These are phyloP conservation scores for Drosophila asahinai DNA, from an alignment of 1,140 invertebrate genomes.

Conservation along the genomic window DNA sequence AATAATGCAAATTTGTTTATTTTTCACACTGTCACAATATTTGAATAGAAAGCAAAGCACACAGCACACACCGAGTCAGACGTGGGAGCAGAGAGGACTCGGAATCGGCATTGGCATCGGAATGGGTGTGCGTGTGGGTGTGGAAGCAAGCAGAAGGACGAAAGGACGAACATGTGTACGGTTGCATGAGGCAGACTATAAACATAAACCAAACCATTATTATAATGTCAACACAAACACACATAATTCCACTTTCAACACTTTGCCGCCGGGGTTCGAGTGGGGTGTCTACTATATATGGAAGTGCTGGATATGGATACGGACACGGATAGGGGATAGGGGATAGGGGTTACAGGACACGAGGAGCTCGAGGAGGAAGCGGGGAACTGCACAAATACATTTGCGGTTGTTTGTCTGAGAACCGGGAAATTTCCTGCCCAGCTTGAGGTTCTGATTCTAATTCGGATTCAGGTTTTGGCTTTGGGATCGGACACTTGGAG, in stretches of 20 bases:
- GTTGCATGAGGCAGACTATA: slow-evolving; percentile 68
- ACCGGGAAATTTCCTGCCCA: slow-evolving; percentile 23
- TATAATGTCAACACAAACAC: slow-evolving; percentile 78
- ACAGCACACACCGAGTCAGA: slow-evolving; percentile 6
- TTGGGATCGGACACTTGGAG: slow-evolving; percentile 12
- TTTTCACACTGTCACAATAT: slow-evolving; percentile 74
- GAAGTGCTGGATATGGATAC: slow-evolving; percentile 3
- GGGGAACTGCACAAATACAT: slow-evolving; percentile 59
- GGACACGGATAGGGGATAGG: slow-evolving; percentile 2
- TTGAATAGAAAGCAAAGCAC: slow-evolving; percentile 70
- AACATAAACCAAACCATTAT: slow-evolving; percentile 78
- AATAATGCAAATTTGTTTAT: slow-evolving; percentile 76
- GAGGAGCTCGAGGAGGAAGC: neutral
- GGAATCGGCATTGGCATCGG: slow-evolving; percentile 2
- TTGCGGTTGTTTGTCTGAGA: slow-evolving; percentile 64
- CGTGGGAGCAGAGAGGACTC: neutral
- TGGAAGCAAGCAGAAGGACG: neutral
- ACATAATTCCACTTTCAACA: slow-evolving; percentile 76
- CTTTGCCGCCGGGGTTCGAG: slow-evolving; percentile 42
- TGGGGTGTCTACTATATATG: slow-evolving; percentile 12
- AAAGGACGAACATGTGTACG: slow-evolving; percentile 51
- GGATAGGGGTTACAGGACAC: slow-evolving; percentile 7
- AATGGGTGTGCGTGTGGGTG: neutral
- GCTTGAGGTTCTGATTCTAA: slow-evolving; percentile 25
- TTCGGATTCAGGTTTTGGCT: slow-evolving; percentile 18